These are phyloP conservation scores for Spodoptera litura DNA, from an alignment of 1,140 invertebrate species.

Conservation along the genomic window DNA sequence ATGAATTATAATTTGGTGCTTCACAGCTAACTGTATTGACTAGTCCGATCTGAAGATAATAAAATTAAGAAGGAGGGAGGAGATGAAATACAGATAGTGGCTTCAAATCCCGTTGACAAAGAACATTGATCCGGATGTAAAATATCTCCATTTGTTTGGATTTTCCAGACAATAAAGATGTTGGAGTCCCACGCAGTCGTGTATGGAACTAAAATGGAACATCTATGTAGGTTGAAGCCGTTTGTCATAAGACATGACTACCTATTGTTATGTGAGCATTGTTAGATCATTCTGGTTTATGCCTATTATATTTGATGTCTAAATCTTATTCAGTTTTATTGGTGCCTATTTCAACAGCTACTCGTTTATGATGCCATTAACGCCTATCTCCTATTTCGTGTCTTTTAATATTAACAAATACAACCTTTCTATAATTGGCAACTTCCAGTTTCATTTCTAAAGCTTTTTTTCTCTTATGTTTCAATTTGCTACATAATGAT, in stretches of 20 bases:
- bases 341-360: too few relatives aligned
- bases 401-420: too few relatives aligned
- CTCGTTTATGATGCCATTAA: too few relatives aligned
- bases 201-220: constrained; percentile 8
- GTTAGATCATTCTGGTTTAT: not conserved
- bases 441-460: not conserved
- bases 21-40: too few relatives aligned
- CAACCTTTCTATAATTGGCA: too few relatives aligned
- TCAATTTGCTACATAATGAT: too few relatives aligned
- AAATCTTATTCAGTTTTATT: not conserved
- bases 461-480: too few relatives aligned
- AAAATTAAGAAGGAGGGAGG: not conserved
- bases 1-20: too few relatives aligned
- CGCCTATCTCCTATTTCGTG: too few relatives aligned
- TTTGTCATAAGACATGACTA: constrained; percentile 11
- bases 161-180: constrained; percentile 15
- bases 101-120: too few relatives aligned
- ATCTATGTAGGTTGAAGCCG: not conserved
- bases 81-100: not conserved
- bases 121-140: constrained; percentile 12
- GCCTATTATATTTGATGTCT: not conserved
- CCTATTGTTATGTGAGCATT: constrained; percentile 19
- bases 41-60: too few relatives aligned
- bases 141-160: constrained; percentile 1
- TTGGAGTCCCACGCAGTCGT: not conserved